Evolutionary conservation across 2,797 vertebrate genomes (phyloP), one percentile per base, ranked within the genome.

Genomic region (Dendrocincla tyrannina): DNA sequence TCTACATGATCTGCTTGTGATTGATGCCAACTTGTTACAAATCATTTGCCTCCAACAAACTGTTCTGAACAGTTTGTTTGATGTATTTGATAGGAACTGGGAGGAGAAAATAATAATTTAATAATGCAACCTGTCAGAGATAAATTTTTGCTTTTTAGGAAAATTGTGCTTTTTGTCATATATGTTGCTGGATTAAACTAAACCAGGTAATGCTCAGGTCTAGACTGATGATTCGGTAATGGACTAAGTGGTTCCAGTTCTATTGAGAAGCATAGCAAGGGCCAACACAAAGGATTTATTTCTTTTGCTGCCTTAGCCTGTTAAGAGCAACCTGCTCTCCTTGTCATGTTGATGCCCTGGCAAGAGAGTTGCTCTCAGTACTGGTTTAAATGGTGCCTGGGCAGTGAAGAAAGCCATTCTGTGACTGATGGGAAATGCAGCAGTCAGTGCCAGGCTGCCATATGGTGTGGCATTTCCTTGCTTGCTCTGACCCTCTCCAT

Each of bases 1-100:
- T 80, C 88, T 63, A 89, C n/a, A 17, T 0, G 5, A 84, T 80
- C 85, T 17, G 76, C 77, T 92, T 8, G 0, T 85, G 80, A 88
- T 56, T 94, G 81, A 96, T 15, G 32, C 62, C 3, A 22, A 83
- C 64, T 4, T 3, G 74, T 32, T 76, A 50, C 47, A 75, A 96
- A 76, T 55, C 49, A 72, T 52, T 85, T 87, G 72, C 55, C 52
- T 94, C 68, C 80, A 87, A 58, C 63, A 85, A 94, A 76, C 60
- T 87, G 70, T 80, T 80, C 85, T 39, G 32, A 91, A 47, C 74
- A 76, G 67, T 79, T 88, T 91, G 67, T 59, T 84, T 92, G 70
- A 91, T 85, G 39, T 15, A n/a, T 50, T 66, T 96, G 64, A 88
- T 92, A 64, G 76, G 39, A 89, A 78, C 35, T 72, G 39, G 68